Conservation (phyloP, 2,113 vertebrate species). For the Monopterus albus region DNA sequence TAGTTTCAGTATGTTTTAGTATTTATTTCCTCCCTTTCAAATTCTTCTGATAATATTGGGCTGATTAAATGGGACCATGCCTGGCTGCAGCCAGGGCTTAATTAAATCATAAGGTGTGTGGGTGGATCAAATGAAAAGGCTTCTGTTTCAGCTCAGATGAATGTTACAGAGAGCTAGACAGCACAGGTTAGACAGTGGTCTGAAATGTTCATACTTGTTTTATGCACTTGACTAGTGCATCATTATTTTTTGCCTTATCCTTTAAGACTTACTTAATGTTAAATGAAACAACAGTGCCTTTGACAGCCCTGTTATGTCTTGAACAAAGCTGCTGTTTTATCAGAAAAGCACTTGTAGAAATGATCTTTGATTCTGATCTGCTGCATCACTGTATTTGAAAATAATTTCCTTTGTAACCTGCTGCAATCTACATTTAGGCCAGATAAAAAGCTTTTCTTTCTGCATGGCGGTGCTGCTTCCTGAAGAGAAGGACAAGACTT, state of each 20-base stretch:
- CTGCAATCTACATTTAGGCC: neutral
- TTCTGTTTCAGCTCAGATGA: slow-evolving; percentile 40
- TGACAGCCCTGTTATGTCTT: neutral
- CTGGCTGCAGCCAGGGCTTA: slow-evolving; percentile 34
- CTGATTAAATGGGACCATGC: slow-evolving; percentile 55
- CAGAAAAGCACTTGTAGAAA: neutral
- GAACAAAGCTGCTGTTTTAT: neutral
- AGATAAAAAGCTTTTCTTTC: neutral
- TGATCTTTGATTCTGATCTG: neutral
- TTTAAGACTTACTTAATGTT: neutral
- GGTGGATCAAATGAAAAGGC: slow-evolving; percentile 54
- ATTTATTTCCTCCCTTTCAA: neutral
- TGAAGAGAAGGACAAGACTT: neutral
- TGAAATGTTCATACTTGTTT: neutral
- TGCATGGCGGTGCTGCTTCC: neutral
- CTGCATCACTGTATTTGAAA: neutral
- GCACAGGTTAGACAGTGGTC: neutral
- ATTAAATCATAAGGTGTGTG: slow-evolving; percentile 63
- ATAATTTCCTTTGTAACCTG: neutral
- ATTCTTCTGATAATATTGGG: slow-evolving; percentile 23
- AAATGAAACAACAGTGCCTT: neutral
- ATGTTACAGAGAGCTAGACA: neutral
- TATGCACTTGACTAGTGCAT: neutral
- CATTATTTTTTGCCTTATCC: neutral
- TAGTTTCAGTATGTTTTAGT: no score